Percentiles rank a stretch among this genome's conserved stretches.
These are phyloP conservation scores for Blennius ocellaris DNA, from an alignment of 2,113 vertebrate species.

Conservation along the genomic window DNA sequence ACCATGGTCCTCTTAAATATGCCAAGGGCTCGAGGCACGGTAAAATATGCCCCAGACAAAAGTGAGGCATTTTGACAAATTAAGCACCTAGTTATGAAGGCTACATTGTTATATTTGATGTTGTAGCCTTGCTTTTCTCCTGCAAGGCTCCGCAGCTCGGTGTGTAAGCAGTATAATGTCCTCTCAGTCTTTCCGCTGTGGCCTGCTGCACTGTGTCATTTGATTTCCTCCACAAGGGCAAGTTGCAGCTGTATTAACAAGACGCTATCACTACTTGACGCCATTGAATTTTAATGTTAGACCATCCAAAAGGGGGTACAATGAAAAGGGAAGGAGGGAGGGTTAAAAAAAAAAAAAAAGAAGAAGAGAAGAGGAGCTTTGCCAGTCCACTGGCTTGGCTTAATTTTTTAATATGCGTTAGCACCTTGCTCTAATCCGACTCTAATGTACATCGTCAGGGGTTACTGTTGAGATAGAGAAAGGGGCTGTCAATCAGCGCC, in stretches of 20 bases:
- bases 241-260: conserved; percentile 73
- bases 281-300: conserved; percentile 78
- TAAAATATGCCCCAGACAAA: conserved; percentile 71
- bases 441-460: conserved; percentile 86
- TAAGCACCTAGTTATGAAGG: conserved; percentile 76
- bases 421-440: conserved; percentile 85
- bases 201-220: conserved; percentile 72
- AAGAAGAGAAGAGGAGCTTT: conserved; percentile 54
- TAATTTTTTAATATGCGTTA: conserved; percentile 87
- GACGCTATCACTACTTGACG: conserved; percentile 74
- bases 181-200: conserved; percentile 63
- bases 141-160: conserved; percentile 37
- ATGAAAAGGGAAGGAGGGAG: not conserved
- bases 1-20: conserved; percentile 72
- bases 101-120: conserved; percentile 75
- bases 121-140: conserved; percentile 63
- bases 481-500: conserved; percentile 85
- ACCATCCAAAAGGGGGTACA: conserved; percentile 54
- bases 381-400: conserved; percentile 81
- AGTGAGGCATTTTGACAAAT: conserved; percentile 79
- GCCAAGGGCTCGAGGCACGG: conserved; percentile 64
- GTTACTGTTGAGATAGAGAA: conserved; percentile 86
- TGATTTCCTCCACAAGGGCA: conserved; percentile 79
- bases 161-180: conserved; percentile 61
- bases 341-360: too few relatives aligned